A percentile compares a stretch with the other conserved stretches of the same genome.
Evolutionary conservation across 2,888 invertebrate species (phyloP).

Genomic region (Drosophila prostipennis): DNA sequence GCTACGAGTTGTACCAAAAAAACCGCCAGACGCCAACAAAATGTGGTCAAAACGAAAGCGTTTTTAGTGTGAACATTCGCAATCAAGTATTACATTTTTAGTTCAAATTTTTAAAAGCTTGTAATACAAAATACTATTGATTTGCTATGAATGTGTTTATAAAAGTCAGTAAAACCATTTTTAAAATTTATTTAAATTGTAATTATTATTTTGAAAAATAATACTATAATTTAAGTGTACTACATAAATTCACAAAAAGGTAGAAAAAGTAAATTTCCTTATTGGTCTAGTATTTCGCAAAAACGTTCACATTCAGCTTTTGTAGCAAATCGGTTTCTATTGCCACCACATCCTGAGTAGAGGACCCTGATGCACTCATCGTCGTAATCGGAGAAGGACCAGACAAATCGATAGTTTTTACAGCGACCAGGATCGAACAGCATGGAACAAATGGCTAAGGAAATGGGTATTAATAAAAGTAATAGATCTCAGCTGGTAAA

Average conservation of each 20-base stretch:
- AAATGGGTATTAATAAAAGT: neutral
- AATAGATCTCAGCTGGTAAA: neutral
- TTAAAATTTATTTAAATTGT: neutral
- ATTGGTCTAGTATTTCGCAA: neutral
- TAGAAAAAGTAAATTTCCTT: neutral
- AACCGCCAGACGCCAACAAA: slow-evolving; percentile 68
- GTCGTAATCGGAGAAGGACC: neutral
- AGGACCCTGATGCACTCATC: neutral
- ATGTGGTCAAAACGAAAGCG: slow-evolving; percentile 19
- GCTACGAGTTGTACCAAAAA: slow-evolving; percentile 70
- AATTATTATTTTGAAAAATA: neutral
- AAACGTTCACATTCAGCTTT: neutral
- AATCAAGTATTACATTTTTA: neutral
- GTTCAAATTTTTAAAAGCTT: neutral
- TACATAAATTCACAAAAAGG: neutral
- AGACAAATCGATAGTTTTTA: neutral
- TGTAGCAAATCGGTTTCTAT: slow-evolving; percentile 7
- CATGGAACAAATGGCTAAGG: neutral
- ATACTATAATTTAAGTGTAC: neutral
- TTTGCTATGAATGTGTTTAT: no score
- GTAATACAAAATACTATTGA: neutral
- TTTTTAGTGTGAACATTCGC: neutral
- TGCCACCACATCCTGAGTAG: slow-evolving; percentile 23
- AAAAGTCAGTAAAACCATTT: neutral
- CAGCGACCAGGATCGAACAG: neutral